Evolutionary conservation across 2,888 invertebrate species (phyloP).

Genomic region (Pharmacophagus antenor): DNA sequence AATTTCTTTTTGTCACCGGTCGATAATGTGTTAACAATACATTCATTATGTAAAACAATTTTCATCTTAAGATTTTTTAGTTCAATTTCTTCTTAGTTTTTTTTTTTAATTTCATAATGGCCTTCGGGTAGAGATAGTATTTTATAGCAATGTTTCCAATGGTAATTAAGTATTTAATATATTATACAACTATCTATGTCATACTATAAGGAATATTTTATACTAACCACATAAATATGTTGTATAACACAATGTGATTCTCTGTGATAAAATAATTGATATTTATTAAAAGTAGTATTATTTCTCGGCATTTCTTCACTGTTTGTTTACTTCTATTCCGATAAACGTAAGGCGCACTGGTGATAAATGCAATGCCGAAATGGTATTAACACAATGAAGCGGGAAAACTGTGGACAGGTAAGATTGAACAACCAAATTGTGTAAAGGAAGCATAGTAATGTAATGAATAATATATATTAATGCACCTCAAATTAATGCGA

Average conservation of each 20-base stretch:
- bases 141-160: conserved; percentile 60
- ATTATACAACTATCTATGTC: conserved; percentile 47
- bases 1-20: too few relatives aligned
- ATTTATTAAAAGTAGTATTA: conserved; percentile 67
- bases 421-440: neutral
- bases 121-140: conserved; percentile 50
- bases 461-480: too few relatives aligned
- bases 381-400: too few relatives aligned
- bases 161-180: conserved; percentile 50
- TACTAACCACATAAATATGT: conserved; percentile 78
- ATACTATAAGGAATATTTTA: conserved; percentile 71
- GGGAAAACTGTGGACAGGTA: neutral
- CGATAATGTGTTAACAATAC: too few relatives aligned
- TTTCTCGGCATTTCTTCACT: conserved; percentile 36
- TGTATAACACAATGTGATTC: conserved; percentile 81
- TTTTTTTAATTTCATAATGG: conserved; percentile 30
- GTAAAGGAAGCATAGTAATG: too few relatives aligned
- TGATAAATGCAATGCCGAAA: too few relatives aligned
- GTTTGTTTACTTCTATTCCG: neutral
- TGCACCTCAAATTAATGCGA: too few relatives aligned
- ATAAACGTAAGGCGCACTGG: too few relatives aligned
- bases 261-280: conserved; percentile 81
- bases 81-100: conserved; percentile 49
- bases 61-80: conserved; percentile 41
- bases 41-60: conserved; percentile 2